Evolutionary conservation across 2,797 vertebrate genomes (phyloP).

Genomic region (Xyrichtys novacula): DNA sequence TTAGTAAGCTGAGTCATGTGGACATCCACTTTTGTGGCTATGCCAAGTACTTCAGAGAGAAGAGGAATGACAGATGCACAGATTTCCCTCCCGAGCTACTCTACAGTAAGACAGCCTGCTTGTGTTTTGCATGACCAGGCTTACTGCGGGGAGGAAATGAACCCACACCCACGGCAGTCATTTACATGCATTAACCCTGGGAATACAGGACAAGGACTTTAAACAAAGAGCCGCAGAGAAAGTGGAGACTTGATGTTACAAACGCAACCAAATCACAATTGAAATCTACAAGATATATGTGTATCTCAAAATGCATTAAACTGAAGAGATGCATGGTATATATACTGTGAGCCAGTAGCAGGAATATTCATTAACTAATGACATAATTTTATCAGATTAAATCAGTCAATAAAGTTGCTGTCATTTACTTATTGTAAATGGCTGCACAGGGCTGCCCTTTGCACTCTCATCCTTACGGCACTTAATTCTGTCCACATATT

Average conservation of each 20-base stretch:
- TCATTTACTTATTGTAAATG: too few relatives aligned
- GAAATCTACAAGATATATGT: not conserved
- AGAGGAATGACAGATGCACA: conserved; percentile 33
- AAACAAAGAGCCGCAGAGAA: not conserved
- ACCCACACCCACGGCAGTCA: not conserved
- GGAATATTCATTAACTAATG: too few relatives aligned
- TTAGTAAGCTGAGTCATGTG: conserved; percentile 55
- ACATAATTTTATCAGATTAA: too few relatives aligned
- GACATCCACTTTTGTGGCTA: conserved; percentile 28
- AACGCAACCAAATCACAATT: not conserved
- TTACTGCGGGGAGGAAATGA: not conserved
- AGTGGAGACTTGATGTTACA: not conserved
- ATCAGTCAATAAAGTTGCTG: too few relatives aligned
- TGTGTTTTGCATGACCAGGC: not conserved
- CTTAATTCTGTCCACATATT: too few relatives aligned
- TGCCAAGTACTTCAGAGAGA: conserved; percentile 30
- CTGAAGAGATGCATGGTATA: too few relatives aligned
- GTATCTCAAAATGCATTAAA: too few relatives aligned
- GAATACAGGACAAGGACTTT: not conserved
- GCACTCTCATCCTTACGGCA: too few relatives aligned
- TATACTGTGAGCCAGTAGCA: too few relatives aligned
- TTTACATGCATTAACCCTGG: conserved; percentile 3
- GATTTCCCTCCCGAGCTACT: conserved; percentile 5
- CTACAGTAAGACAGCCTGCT: not conserved
- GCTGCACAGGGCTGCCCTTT: too few relatives aligned